phyloP scores from a whole-genome alignment of 2,888 invertebrate species.

The Drosophila robusta region DNA sequence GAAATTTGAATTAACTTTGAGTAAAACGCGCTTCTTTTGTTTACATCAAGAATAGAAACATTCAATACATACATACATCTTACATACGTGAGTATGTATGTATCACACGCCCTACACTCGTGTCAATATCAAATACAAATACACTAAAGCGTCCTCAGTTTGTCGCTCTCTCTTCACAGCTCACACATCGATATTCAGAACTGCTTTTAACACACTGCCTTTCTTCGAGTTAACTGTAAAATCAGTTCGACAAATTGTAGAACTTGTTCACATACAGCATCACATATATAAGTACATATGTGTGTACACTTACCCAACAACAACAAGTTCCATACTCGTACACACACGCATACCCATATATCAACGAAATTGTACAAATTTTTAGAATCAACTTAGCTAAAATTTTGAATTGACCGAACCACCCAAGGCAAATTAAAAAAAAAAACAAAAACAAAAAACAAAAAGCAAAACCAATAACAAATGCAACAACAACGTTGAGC shows the following conservation, averaged over 20 bases:
- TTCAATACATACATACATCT: not conserved
- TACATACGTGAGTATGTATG: not conserved
- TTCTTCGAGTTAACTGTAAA: slow-evolving; percentile 13
- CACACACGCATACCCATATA: slow-evolving; percentile 23
- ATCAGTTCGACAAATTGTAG: slow-evolving; percentile 8
- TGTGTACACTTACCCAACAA: slow-evolving; percentile 6
- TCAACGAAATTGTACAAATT: slow-evolving; percentile 38
- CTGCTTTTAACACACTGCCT: slow-evolving; percentile 54
- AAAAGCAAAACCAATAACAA: not conserved
- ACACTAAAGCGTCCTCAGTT: slow-evolving; percentile 3
- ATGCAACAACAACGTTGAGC: slow-evolving; percentile 19
- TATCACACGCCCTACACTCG: not conserved
- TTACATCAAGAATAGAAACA: not conserved
- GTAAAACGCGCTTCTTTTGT: not conserved
- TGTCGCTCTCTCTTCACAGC: slow-evolving; percentile 8
- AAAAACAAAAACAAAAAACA: not conserved
- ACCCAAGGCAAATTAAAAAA: slow-evolving; percentile 25
- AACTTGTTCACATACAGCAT: slow-evolving; percentile 7
- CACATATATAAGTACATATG: slow-evolving; percentile 39
- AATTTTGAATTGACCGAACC: slow-evolving; percentile 37
- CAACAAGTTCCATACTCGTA: slow-evolving; percentile 18
- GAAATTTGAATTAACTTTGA: slow-evolving; percentile 12
- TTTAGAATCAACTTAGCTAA: slow-evolving; percentile 29
- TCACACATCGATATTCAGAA: slow-evolving; percentile 4
- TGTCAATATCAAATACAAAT: not conserved